These are phyloP conservation scores for Sminthurides aquaticus DNA, from an alignment of 2,888 invertebrate species.

Conservation along the genomic window DNA sequence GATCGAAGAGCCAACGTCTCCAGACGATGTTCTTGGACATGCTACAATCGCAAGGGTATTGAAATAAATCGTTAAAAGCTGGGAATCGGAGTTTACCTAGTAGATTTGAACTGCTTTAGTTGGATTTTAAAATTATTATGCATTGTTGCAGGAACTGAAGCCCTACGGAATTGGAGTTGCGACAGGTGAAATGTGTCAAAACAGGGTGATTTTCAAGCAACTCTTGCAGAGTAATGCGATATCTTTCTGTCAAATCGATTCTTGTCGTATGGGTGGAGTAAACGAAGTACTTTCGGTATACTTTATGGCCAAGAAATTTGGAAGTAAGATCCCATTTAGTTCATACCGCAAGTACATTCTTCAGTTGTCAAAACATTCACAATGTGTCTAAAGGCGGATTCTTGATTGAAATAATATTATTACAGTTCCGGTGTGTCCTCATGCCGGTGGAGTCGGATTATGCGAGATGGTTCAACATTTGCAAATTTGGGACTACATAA, in stretches of 20 bases:
- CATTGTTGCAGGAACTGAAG: slow-evolving; percentile 49
- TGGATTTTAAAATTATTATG: neutral
- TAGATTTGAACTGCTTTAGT: neutral
- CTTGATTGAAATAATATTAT: neutral
- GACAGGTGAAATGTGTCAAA: slow-evolving; percentile 86
- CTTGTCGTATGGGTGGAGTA: slow-evolving; percentile 76
- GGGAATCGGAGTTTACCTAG: too few species aligned
- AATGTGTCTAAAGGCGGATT: neutral
- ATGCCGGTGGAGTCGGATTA: slow-evolving; percentile 88
- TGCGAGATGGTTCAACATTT: slow-evolving; percentile 91
- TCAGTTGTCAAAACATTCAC: neutral
- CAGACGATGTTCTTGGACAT: slow-evolving; percentile 85
- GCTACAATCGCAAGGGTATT: slow-evolving; percentile 65
- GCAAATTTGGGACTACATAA: slow-evolving; percentile 78
- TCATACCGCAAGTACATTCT: neutral
- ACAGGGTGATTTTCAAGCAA: slow-evolving; percentile 86
- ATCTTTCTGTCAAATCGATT: slow-evolving; percentile 84
- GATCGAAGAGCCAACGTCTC: slow-evolving; percentile 91
- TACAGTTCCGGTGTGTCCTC: slow-evolving; percentile 82
- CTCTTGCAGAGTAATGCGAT: slow-evolving; percentile 71
- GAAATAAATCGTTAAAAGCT: neutral
- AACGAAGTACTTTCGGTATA: slow-evolving; percentile 71
- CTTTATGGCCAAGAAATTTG: slow-evolving; percentile 77
- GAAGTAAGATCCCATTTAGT: slow-evolving; percentile 54
- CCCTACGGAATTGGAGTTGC: slow-evolving; percentile 76